Conservation (phyloP, 2,113 vertebrate genomes). For the Erythrolamprus reginae region DNA sequence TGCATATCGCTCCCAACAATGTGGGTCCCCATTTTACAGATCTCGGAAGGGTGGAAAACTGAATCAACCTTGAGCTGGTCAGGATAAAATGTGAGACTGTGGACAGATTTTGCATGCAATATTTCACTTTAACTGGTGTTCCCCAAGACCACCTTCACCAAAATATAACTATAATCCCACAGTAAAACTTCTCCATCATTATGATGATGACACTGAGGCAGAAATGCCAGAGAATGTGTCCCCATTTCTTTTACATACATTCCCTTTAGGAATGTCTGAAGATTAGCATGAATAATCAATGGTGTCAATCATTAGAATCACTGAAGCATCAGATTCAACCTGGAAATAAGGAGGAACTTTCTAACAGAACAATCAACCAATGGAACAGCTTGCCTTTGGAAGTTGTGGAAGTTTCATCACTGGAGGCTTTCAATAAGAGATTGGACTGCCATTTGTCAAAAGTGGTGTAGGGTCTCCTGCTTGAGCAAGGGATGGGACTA, state of each 20-base stretch:
- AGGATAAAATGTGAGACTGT: not conserved
- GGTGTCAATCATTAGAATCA: not conserved
- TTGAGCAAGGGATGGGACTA: too few relatives aligned
- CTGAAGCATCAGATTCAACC: too few relatives aligned
- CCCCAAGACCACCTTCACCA: not conserved
- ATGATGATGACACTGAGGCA: not conserved
- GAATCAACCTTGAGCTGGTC: not conserved
- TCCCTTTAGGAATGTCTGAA: not conserved
- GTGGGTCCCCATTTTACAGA: not conserved
- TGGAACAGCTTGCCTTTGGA: too few relatives aligned
- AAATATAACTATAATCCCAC: not conserved
- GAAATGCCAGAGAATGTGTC: not conserved
- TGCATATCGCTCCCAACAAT: not conserved
- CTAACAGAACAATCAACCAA: too few relatives aligned
- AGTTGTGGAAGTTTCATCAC: too few relatives aligned
- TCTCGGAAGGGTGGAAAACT: not conserved
- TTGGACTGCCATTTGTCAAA: too few relatives aligned
- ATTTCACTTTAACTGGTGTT: not conserved
- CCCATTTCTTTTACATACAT: not conserved
- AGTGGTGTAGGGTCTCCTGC: too few relatives aligned
- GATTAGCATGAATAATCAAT: not conserved
- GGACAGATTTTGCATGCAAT: not conserved
- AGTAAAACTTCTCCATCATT: not conserved
- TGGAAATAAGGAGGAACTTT: too few relatives aligned
- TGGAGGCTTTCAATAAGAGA: too few relatives aligned